Base-by-base conservation (phyloP, 2,888 invertebrate species). In the Metallyticus violacea region DNA sequence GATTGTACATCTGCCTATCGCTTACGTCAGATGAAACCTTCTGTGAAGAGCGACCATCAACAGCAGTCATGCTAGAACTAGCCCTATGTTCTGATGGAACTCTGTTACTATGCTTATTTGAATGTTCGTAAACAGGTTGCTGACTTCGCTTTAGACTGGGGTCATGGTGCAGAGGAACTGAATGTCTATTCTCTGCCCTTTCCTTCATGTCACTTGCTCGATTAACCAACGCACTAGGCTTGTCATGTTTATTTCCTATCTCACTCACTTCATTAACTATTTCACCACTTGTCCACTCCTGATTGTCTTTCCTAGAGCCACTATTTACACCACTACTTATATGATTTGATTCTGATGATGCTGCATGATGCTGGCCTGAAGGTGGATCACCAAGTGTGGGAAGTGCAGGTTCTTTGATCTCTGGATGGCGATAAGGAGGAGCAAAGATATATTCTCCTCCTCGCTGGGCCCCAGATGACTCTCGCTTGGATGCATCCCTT, bases 401-500 rank as follows among this genome's bases (percentile, higher is more conserved):
- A n/a, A 81, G 40, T 3, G 28, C 22, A 78, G 79, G 83, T 15
- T 82, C 86, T 7, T 62, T 40, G 15, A 77, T 30, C 9, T 81
- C 81, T 15, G 15, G 22, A 40, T 81, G 80, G 25, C 81, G 28
- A 26, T 78, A 77, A 4, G 85, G 82, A 79, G 87, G 85, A 1
- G 79, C n/a, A 84, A 87, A 87, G 3, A 87, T 86, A 81, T 81
- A 81, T 7, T 87, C 87, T 5, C 85, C 82, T 26, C 26, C 26
- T 26, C 40, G 15, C 15, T 62, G 82, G 27, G 26, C 81, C 22
- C 82, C 79, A 62, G 82, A 80, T 26, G n/a, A 62, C 3, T 88
- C 87, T 9, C 85, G 76, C 85, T 86, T 88, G 9, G 79, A 40
- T 27, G 79, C 81, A 25, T 87, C 88, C 22, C 85, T 79, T 1